These are phyloP conservation scores for Mus caroli DNA, from an alignment of 2,797 vertebrate genomes.

Conservation along the genomic window DNA sequence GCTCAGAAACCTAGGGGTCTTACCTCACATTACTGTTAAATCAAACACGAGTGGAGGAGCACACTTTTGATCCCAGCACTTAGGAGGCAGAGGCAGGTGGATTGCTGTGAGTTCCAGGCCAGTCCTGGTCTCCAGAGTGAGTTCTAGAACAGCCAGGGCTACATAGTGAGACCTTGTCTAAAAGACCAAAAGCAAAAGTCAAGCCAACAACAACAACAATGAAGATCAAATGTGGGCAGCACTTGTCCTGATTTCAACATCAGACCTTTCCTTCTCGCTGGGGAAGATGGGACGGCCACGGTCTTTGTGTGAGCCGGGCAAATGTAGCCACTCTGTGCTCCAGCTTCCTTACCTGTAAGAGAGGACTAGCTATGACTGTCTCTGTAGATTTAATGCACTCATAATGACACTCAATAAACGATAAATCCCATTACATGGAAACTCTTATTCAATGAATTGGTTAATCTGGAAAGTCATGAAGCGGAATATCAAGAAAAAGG, in stretches of 20 bases:
- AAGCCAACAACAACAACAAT: background rate
- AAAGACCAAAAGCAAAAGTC: background rate
- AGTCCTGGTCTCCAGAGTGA: background rate
- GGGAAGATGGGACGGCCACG: background rate
- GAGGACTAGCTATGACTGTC: background rate
- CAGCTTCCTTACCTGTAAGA: conserved; percentile 63
- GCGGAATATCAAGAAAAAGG: conserved; percentile 67
- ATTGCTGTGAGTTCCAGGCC: background rate
- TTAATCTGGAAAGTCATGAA: conserved; percentile 64
- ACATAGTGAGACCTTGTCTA: background rate
- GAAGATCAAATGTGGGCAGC: conserved; percentile 17
- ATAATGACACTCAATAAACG: conserved; percentile 55
- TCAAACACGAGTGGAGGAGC: background rate
- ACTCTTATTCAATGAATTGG: conserved; percentile 19
- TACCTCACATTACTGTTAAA: conserved; percentile 54
- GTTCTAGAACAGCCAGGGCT: background rate
- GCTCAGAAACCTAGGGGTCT: background rate
- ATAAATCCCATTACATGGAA: conserved; percentile 69
- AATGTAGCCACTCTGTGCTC: conserved; percentile 22
- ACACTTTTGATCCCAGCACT: background rate
- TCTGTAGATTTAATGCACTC: conserved; percentile 61
- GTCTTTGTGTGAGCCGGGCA: conserved; percentile 22
- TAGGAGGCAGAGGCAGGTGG: background rate
- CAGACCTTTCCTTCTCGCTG: background rate
- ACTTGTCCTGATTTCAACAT: background rate